Evolutionary conservation across 2,888 invertebrate species (phyloP), one percentile per base, ranked within the genome.

Genomic region (Trissolcus japonicus): DNA sequence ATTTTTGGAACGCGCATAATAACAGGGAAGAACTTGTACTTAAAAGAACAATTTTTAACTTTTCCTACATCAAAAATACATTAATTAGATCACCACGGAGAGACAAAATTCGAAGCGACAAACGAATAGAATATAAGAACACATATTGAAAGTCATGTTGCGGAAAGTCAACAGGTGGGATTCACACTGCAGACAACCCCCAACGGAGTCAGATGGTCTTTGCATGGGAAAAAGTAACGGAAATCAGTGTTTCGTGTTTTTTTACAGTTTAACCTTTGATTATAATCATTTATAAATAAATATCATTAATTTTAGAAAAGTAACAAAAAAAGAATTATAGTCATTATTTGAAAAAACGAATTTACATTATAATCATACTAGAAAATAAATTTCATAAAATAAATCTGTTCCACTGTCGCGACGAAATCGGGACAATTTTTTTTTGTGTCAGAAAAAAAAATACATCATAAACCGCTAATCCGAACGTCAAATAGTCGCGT

Each of bases 121-220:
- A 80, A 82, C 73, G 80, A 83, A 82, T 81, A 67, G 60, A 60
- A 79, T 74, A 79, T 81, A 83, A 82, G 83, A 83, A 69, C 69
- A 57, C 43, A 40, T 59, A 51, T 72, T 65, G 77, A 81, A 83
- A 85, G 81, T 83, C 82, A 84, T 84, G 82, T 82, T 84, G 85
- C 83, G 85, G 85, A 86, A 88, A 88, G 88, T 88, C 89, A 89
- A 89, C 89, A 89, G 89, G 89, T 89, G 89, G 89, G 87, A 86
- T 84, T 81, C 83, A 83, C 83, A 81, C 69, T 78, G 80, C 74
- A 60, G 80, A 83, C 83, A 86, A 87, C 87, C 87, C 87, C 87
- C 35, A 83, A 84, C 82, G 72, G 85, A 84, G 87, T 87, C 86
- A 85, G 86, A 86, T 87, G 87, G 86, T 83, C 83, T 83, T 84